Evolutionary conservation across 2,888 invertebrate genomes (phyloP).

Genomic region (Neoaliturus tenellus): DNA sequence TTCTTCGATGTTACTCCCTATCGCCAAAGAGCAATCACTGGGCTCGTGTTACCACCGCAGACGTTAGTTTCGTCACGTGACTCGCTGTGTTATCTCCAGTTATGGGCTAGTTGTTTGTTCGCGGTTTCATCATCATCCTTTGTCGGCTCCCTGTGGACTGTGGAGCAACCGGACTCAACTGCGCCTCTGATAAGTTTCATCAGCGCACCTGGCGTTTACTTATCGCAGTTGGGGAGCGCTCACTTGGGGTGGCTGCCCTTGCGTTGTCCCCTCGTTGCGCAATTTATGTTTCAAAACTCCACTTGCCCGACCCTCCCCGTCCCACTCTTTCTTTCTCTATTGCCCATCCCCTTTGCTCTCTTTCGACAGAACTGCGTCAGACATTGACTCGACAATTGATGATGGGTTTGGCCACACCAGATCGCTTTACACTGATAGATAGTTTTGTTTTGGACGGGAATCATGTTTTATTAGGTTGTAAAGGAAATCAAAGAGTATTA

Average conservation of each 20-base stretch:
- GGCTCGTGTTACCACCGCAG: too few relatives aligned
- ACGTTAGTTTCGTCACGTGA: too few relatives aligned
- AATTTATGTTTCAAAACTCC: slow-evolving; percentile 33
- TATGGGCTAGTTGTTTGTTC: too few relatives aligned
- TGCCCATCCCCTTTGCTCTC: not conserved
- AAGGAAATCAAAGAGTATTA: too few relatives aligned
- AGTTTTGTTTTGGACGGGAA: too few relatives aligned
- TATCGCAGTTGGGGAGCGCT: not conserved
- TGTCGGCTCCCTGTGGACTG: not conserved
- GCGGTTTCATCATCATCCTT: too few relatives aligned
- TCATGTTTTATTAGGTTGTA: too few relatives aligned
- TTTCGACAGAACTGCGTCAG: not conserved
- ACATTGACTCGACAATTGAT: not conserved
- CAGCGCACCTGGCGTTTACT: slow-evolving; percentile 19
- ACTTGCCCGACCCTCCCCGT: not conserved
- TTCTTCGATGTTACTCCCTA: too few relatives aligned
- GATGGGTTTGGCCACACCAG: too few relatives aligned
- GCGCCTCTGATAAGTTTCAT: slow-evolving; percentile 27
- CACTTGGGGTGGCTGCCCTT: slow-evolving; percentile 22
- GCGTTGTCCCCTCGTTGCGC: slow-evolving; percentile 27
- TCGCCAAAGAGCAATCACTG: too few relatives aligned
- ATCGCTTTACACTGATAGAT: too few relatives aligned
- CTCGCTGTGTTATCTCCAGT: not conserved
- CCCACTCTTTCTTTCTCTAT: not conserved
- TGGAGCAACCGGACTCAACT: not conserved